Evolutionary conservation across 2,797 vertebrate genomes (phyloP), one percentile per base, ranked within the genome.

Genomic region (Lepilemur septentrionalis): DNA sequence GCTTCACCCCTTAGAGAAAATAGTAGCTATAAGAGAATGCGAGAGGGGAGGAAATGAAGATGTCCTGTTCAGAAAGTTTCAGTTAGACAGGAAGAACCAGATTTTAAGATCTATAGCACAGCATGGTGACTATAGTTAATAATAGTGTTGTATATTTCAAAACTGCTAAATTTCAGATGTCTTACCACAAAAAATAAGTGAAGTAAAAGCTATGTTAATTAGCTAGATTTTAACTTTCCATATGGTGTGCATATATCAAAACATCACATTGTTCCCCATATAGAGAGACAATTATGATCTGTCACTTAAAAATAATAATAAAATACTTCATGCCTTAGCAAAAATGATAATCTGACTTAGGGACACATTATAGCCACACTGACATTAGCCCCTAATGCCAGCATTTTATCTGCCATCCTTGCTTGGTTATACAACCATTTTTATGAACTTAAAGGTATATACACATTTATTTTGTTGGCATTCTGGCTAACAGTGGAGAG

Each of bases 381-480:
- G 28, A 18, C 25, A 70, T 12, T 18, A 55, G 57, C 1, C 50
- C 18, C 7, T 1, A 20, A 38, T 46, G 23, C 23, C 35, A 32
- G 15, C 15, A 46, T 63, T 89, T 85, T n/a, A 82, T 11, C 35
- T 14, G 46, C 32, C 41, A 35, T 23, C 23, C 25, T 70, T 57
- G 23, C 52, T 35, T 69, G 35, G 41, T 79, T 28, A 70, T 38
- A 81, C 12, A 81, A 38, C 35, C 57, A 59, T 70, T 76, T 80
- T 93, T 35, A 85, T 32, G 38, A 97, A 89, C 17, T 89, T 88
- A 84, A 69, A 95, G 30, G 41, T 48, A 43, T 9, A n/a, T 8
- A 57, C 2, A 4, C 50, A 41, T 76, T 94, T 61, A 46, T 76
- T 84, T 76, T 89, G 38, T 1, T 35, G 5, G 59, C 32, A 23